Percentiles rank a stretch among this genome's conserved stretches.
These are phyloP conservation scores for Palythoa grandis DNA, from an alignment of 92 coral and sea anemone genomes.

Conservation along the genomic window DNA sequence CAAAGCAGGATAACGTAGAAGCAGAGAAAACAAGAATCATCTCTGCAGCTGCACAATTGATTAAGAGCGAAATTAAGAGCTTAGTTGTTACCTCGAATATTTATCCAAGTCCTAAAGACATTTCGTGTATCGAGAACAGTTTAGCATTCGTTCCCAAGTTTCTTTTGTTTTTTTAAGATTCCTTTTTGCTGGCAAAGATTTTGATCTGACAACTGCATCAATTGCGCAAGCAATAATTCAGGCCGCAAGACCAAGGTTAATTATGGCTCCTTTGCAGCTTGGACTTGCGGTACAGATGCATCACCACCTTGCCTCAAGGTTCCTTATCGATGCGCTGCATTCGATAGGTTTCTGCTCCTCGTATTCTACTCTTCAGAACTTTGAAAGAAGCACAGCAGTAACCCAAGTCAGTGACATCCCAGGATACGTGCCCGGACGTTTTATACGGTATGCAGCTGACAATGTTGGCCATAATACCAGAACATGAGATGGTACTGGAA, in stretches of 20 bases:
- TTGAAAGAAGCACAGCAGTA: too few relatives aligned
- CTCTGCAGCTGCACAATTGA: too few relatives aligned
- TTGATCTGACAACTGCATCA: neutral
- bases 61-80: neutral
- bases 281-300: conserved; percentile 7
- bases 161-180: conserved; percentile 13
- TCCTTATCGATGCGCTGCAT: neutral
- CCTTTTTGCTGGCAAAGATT: neutral
- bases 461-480: conserved; percentile 31
- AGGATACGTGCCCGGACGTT: neutral
- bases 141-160: conserved; percentile 12
- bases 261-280: neutral
- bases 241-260: neutral
- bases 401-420: neutral
- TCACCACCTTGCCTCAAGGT: neutral
- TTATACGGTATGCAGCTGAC: conserved; percentile 15
- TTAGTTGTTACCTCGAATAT: neutral
- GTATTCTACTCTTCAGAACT: too few relatives aligned
- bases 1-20: neutral
- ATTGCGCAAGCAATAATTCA: conserved; percentile 2
- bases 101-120: neutral
- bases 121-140: neutral
- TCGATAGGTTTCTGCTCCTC: too few relatives aligned
- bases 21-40: neutral
- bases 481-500: conserved; percentile 7